Evolutionary conservation across 1,140 invertebrate genomes (phyloP).

Genomic region (Brachionus asplanchnoidis): DNA sequence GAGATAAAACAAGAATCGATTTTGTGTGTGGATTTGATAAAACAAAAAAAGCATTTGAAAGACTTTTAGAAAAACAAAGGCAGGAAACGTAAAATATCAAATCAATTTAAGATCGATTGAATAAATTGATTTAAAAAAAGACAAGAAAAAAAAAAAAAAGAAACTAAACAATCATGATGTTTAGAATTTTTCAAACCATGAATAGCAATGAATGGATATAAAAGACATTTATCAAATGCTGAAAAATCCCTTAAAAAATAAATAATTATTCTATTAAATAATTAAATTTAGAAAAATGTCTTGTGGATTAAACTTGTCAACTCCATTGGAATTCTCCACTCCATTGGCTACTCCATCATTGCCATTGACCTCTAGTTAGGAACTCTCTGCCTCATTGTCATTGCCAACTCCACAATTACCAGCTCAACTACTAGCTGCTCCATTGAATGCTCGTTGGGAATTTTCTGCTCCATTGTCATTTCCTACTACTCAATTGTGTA

Average conservation of each 20-base stretch:
- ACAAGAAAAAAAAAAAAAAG: too few relatives aligned
- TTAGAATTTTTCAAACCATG: neutral
- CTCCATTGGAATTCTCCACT: neutral
- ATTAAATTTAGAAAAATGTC: neutral
- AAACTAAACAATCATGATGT: too few relatives aligned
- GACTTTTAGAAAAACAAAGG: too few relatives aligned
- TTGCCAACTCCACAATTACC: neutral
- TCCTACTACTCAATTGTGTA: too few relatives aligned
- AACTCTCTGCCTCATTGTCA: neutral
- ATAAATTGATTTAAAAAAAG: too few relatives aligned
- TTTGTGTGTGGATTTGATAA: too few relatives aligned
- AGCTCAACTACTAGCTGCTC: neutral
- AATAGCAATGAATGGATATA: neutral
- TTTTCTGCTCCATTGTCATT: neutral
- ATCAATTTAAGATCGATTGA: too few relatives aligned
- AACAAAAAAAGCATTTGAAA: too few relatives aligned
- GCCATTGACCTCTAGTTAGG: neutral
- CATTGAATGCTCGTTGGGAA: neutral
- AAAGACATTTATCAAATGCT: neutral
- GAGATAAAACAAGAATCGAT: too few relatives aligned
- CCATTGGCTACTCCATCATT: neutral
- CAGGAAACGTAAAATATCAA: too few relatives aligned
- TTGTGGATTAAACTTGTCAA: neutral
- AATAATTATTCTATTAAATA: neutral
- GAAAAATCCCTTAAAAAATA: neutral